Percentiles rank a stretch among this genome's conserved stretches.
phyloP scores from a whole-genome alignment of 2,113 vertebrate genomes.

The Sphaerodactylus townsendi region DNA sequence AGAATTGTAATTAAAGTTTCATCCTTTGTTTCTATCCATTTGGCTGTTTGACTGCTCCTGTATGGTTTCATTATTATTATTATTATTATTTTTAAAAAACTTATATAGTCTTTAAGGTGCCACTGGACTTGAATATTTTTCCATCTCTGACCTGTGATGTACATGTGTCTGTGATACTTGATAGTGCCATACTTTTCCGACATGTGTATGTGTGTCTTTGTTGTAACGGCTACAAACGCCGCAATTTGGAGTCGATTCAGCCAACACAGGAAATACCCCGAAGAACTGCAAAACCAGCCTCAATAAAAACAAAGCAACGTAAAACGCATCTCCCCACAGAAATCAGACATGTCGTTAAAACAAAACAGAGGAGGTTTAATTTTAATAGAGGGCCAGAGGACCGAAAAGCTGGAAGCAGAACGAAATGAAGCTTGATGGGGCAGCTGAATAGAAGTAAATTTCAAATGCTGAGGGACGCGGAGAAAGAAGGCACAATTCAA shows the following conservation, averaged over 20 bases:
- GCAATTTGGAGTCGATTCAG: not conserved
- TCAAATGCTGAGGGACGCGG: constrained; percentile 16
- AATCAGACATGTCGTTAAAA: not conserved
- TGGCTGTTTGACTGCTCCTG: too few relatives aligned
- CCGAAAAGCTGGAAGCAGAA: not conserved
- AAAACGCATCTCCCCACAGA: not conserved
- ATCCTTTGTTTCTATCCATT: too few relatives aligned
- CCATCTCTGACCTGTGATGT: too few relatives aligned
- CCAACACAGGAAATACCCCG: not conserved
- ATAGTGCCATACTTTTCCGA: too few relatives aligned
- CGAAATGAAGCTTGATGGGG: constrained; percentile 18
- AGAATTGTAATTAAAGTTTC: too few relatives aligned
- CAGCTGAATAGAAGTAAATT: constrained; percentile 16
- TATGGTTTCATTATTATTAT: too few relatives aligned
- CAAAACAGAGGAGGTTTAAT: not conserved
- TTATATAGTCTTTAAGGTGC: too few relatives aligned
- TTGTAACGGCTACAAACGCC: not conserved
- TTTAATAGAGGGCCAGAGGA: constrained; percentile 17
- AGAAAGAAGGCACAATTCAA: not conserved
- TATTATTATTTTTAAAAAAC: too few relatives aligned
- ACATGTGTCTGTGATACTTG: too few relatives aligned
- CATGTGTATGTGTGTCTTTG: not conserved
- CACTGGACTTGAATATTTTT: too few relatives aligned
- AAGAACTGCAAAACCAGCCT: not conserved
- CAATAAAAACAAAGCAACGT: not conserved